phyloP scores from a whole-genome alignment of 2,113 vertebrate genomes.

The Marmota monax region DNA sequence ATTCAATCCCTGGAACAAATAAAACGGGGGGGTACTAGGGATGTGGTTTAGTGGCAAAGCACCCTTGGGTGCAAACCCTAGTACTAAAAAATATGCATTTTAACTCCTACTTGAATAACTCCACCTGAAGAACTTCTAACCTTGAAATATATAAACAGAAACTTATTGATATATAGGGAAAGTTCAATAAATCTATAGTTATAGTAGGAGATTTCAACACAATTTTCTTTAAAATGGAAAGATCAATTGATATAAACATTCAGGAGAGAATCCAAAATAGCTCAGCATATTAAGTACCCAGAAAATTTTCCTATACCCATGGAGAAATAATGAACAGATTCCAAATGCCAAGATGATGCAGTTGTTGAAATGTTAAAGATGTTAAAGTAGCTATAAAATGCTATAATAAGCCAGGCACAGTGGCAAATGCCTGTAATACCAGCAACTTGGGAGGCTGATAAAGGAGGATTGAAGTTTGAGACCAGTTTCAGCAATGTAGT shows the following conservation, averaged over 20 bases:
- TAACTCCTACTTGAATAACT: not conserved
- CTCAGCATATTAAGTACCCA: not conserved
- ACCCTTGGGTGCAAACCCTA: too few species aligned
- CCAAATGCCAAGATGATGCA: conserved; percentile 1
- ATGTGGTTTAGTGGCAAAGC: not conserved
- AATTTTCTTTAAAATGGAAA: conserved; percentile 1
- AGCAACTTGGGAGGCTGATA: too few species aligned
- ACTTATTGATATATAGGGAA: not conserved
- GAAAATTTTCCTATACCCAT: not conserved
- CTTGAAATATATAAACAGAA: conserved; percentile 8
- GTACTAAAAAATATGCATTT: not conserved
- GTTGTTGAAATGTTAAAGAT: not conserved
- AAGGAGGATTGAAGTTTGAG: too few species aligned
- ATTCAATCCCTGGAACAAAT: not conserved
- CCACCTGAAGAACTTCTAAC: not conserved
- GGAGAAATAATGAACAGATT: not conserved
- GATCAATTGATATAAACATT: not conserved
- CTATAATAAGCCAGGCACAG: not conserved
- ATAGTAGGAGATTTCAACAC: not conserved
- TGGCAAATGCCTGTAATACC: too few species aligned
- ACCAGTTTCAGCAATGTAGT: too few species aligned
- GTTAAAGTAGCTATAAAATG: conserved; percentile 26
- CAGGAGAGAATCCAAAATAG: not conserved
- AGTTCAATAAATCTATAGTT: not conserved
- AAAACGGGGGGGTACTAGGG: too few species aligned